Conservation (phyloP, 2,113 vertebrate genomes). For the Spilogale gracilis region DNA sequence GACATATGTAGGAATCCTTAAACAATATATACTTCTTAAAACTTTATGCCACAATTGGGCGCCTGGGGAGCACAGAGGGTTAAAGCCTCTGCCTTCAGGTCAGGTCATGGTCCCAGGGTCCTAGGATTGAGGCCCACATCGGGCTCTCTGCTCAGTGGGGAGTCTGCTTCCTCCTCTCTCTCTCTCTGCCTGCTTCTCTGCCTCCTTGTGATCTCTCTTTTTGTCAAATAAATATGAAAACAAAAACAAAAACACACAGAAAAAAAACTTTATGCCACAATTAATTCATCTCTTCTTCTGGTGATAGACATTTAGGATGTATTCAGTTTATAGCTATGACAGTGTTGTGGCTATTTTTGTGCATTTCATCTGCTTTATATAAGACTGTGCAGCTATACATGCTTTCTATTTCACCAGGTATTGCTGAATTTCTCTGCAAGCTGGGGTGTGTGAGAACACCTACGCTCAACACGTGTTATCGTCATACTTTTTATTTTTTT, state of each 20-base stretch:
- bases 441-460: neutral
- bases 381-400: neutral
- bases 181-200: too few species aligned
- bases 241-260: too few species aligned
- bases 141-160: too few species aligned
- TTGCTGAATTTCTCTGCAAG: neutral
- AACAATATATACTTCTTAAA: neutral
- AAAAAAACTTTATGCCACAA: neutral
- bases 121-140: too few species aligned
- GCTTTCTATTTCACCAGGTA: neutral
- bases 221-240: too few species aligned
- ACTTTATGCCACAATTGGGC: neutral
- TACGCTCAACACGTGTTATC: neutral
- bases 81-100: too few species aligned
- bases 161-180: too few species aligned
- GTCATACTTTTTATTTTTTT: neutral
- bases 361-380: neutral
- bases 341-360: neutral
- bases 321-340: neutral
- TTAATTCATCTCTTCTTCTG: neutral
- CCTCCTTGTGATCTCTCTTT: too few species aligned
- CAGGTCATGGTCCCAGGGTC: too few species aligned
- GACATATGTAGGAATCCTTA: neutral
- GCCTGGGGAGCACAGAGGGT: too few species aligned
- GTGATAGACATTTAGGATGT: neutral